Percentiles rank a stretch among this genome's conserved stretches.
phyloP scores from a whole-genome alignment of 2,797 vertebrate species.

The Betta splendens region DNA sequence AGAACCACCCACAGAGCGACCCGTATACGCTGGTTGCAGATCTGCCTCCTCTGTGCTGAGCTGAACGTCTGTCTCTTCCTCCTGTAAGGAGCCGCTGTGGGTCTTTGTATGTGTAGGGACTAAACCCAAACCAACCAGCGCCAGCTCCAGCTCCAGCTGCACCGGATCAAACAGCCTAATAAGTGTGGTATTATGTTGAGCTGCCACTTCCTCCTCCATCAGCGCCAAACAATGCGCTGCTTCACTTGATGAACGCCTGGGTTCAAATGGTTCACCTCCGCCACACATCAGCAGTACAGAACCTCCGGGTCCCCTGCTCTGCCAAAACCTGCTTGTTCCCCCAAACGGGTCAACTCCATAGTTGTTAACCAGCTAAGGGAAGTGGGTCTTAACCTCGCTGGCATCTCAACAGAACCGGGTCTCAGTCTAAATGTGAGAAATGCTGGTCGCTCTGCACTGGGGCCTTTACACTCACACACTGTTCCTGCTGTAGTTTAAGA shows the following conservation, averaged over 20 bases:
- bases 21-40: too few species aligned
- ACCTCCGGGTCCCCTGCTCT: neutral
- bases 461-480: too few species aligned
- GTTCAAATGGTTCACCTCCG: slow-evolving; percentile 39
- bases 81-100: too few species aligned
- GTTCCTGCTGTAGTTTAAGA: too few species aligned
- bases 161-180: slow-evolving; percentile 21
- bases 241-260: slow-evolving; percentile 2
- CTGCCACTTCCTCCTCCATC: slow-evolving; percentile 25
- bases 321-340: neutral
- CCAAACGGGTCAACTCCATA: neutral
- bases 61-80: too few species aligned
- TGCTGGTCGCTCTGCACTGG: too few species aligned
- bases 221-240: slow-evolving; percentile 21
- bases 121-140: too few species aligned
- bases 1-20: too few species aligned
- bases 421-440: too few species aligned
- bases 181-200: neutral
- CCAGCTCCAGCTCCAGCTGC: neutral
- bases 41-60: too few species aligned
- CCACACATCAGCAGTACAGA: too few species aligned
- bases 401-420: neutral
- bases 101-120: too few species aligned
- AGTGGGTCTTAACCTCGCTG: neutral
- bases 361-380: neutral